These are phyloP conservation scores for Silurus meridionalis DNA, from an alignment of 2,113 vertebrate genomes.

Conservation along the genomic window DNA sequence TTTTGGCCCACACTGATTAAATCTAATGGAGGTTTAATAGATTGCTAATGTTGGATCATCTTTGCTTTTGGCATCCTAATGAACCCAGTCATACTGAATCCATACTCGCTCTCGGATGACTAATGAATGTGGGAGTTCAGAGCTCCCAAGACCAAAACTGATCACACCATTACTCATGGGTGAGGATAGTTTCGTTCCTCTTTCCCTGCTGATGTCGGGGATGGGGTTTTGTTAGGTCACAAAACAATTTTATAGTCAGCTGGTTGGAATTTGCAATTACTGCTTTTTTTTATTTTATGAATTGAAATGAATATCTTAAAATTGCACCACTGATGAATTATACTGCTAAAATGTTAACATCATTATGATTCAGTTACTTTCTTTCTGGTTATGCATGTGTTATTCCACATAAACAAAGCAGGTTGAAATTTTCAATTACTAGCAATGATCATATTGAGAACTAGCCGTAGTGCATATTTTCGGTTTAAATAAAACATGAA, in stretches of 20 bases:
- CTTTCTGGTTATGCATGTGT: background rate
- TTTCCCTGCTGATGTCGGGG: background rate
- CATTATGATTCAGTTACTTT: background rate
- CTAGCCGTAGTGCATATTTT: background rate
- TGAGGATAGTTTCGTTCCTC: background rate
- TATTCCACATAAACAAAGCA: background rate
- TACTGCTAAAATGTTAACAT: background rate
- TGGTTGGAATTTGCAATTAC: background rate
- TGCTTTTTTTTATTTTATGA: background rate
- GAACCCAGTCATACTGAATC: constrained; percentile 15
- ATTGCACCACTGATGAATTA: background rate
- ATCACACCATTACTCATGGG: constrained; percentile 22
- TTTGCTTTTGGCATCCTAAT: constrained; percentile 24
- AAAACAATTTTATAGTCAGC: constrained; percentile 8
- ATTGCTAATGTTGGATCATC: constrained; percentile 22
- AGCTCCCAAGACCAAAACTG: constrained; percentile 29
- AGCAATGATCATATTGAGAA: background rate
- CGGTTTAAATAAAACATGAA: background rate
- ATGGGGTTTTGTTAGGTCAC: background rate
- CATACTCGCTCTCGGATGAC: constrained; percentile 19
- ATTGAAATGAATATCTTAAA: background rate
- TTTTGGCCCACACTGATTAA: constrained; percentile 10
- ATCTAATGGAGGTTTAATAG: constrained; percentile 2
- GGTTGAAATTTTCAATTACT: background rate
- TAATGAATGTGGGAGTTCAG: constrained; percentile 24